A percentile compares a stretch with the other conserved stretches of the same genome.
Evolutionary conservation across 2,888 invertebrate species (phyloP).

Genomic region (Physocephala rufipes): DNA sequence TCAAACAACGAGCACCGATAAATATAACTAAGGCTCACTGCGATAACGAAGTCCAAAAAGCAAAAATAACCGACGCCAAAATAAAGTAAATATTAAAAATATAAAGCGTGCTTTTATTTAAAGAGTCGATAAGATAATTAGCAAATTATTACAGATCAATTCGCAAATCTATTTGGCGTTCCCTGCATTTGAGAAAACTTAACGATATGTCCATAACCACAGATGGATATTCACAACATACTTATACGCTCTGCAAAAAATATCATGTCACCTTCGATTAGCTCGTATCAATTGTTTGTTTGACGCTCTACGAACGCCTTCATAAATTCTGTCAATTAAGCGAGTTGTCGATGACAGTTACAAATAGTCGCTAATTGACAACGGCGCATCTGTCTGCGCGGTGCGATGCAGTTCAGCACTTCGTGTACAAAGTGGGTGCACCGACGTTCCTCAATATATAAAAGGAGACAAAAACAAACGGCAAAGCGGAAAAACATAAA

Average conservation of each 20-base stretch:
- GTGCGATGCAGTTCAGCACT: too few relatives aligned
- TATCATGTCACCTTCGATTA: background rate
- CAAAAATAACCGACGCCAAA: too few relatives aligned
- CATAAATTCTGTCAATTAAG: slow-evolving; percentile 62
- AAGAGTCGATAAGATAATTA: background rate
- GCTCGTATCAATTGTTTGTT: slow-evolving; percentile 24
- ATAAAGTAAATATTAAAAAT: too few relatives aligned
- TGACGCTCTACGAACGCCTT: slow-evolving; percentile 55
- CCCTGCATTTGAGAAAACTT: background rate
- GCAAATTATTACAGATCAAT: too few relatives aligned
- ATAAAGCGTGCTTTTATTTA: too few relatives aligned
- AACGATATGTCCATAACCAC: slow-evolving; percentile 12
- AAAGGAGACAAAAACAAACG: slow-evolving; percentile 9
- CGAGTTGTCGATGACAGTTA: slow-evolving; percentile 48
- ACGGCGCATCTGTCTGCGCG: slow-evolving; percentile 28
- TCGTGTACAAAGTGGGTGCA: background rate
- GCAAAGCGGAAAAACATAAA: slow-evolving; percentile 22
- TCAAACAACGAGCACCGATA: too few relatives aligned
- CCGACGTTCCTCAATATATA: slow-evolving; percentile 32
- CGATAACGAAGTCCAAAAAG: too few relatives aligned
- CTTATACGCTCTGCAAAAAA: too few relatives aligned
- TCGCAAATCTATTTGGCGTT: too few relatives aligned
- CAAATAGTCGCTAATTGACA: slow-evolving; percentile 61
- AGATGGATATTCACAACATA: background rate
- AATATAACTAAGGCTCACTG: too few relatives aligned